Evolutionary conservation across 23 tunicate species (phyloP), one percentile per base, ranked within the genome.

Genomic region (Aplidium turbinatum): DNA sequence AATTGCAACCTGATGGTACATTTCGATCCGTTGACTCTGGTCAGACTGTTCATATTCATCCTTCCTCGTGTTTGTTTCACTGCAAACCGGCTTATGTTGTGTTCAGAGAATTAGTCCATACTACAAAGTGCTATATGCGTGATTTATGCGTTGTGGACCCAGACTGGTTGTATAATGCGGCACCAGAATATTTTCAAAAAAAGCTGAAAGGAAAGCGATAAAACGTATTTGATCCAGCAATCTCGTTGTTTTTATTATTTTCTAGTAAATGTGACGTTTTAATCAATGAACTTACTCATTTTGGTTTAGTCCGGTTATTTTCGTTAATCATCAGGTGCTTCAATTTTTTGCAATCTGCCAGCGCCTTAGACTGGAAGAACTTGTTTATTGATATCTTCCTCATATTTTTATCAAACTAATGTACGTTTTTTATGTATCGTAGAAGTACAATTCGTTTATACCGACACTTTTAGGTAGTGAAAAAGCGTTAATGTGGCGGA

Each of bases 71-170:
- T 40, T 58, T 91, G 33, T 84, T 84, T 79, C 82, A 67, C 19
- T 73, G 82, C 74, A 91, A 91, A 58, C 97, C 97, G 0, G 89
- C 92, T 13, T 84, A 91, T 60, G 92, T 91, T 30, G 74, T 91
- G 25, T 91, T 79, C 52, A 53, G 62, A 6, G 97, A 91, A 62
- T 67, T 91, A 33, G 62, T 91, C 11, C 83, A 79, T 24, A 91
- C 97, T 21, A 57, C 82, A 23, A 84, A 91, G 58, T 91, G 97
- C 67, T 91, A 78, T 35, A 91, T 91, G 81, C 70, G 97, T 23
- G 87, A 91, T 58, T 25, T 91, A 3, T 91, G 97, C 57, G 97
- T 91, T 29, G 92, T 91, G 11, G 97, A 91, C 58, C 91, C 97
- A 1, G 78, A 84, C 29, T 91, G 97, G 97, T 67, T 91, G 56